phyloP scores from a whole-genome alignment of 1,140 invertebrate genomes.

The Oncopeltus fasciatus region DNA sequence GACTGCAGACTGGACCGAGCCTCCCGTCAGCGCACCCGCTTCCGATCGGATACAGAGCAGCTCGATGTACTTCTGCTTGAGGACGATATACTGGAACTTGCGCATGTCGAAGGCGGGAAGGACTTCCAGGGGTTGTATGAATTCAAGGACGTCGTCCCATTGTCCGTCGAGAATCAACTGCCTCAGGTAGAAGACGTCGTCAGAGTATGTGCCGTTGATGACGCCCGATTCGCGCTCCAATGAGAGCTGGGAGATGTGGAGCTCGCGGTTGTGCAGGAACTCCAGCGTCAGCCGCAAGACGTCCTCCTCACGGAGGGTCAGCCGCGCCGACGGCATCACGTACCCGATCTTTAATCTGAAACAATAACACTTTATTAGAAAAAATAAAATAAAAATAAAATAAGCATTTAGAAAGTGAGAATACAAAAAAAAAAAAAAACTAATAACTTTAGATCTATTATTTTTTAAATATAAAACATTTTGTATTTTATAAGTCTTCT shows the following conservation, averaged over 20 bases:
- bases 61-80: slow-evolving; percentile 88
- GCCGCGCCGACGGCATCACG: slow-evolving; percentile 65
- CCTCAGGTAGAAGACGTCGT: slow-evolving; percentile 84
- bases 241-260: slow-evolving; percentile 81
- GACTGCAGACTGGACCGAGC: slow-evolving; percentile 78
- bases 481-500: too few relatives aligned
- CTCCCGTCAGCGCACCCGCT: slow-evolving; percentile 39
- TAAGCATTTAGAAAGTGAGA: too few relatives aligned
- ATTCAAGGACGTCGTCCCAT: slow-evolving; percentile 94
- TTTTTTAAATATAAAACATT: too few relatives aligned
- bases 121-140: slow-evolving; percentile 84
- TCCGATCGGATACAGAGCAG: slow-evolving; percentile 87
- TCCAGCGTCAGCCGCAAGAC: slow-evolving; percentile 80
- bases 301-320: slow-evolving; percentile 77
- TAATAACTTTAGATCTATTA: too few relatives aligned
- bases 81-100: slow-evolving; percentile 70
- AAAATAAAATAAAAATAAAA: too few relatives aligned
- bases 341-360: slow-evolving; percentile 44
- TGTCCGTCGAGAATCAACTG: slow-evolving; percentile 92
- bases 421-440: too few relatives aligned
- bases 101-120: slow-evolving; percentile 63
- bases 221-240: slow-evolving; percentile 89
- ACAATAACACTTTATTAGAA: too few relatives aligned
- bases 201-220: slow-evolving; percentile 79
- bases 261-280: slow-evolving; percentile 77